Percentiles rank a stretch among this genome's conserved stretches.
Evolutionary conservation across 2,113 vertebrate species (phyloP).

Genomic region (Empidonax traillii): DNA sequence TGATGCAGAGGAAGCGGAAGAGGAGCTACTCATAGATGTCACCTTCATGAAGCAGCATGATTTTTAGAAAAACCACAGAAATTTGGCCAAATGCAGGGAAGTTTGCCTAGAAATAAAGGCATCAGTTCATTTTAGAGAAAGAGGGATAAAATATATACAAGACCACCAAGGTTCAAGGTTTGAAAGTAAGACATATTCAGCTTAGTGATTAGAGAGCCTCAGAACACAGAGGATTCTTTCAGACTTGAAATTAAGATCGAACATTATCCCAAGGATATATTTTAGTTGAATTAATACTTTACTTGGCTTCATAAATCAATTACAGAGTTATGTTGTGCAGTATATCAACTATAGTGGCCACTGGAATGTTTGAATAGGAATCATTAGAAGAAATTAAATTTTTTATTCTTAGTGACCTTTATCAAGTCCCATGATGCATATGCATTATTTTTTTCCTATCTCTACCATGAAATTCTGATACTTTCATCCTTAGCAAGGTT

Average conservation of each 20-base stretch:
- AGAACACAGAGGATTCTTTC: neutral
- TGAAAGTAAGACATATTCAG: neutral
- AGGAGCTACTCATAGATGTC: neutral
- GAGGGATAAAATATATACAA: neutral
- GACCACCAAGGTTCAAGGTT: neutral
- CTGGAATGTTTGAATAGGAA: neutral
- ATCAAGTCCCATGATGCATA: neutral
- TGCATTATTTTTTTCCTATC: neutral
- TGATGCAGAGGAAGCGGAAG: neutral
- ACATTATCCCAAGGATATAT: neutral
- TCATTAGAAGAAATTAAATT: neutral
- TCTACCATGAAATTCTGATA: neutral
- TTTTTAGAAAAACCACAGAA: neutral
- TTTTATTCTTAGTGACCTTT: neutral
- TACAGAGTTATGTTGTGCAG: neutral
- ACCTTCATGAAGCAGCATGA: neutral
- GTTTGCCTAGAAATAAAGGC: neutral
- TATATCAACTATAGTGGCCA: neutral
- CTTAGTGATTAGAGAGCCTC: neutral
- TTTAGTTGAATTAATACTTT: neutral
- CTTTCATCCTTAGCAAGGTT: neutral
- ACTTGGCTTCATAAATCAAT: neutral
- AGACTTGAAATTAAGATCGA: neutral
- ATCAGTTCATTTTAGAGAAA: neutral
- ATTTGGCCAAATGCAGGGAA: neutral